phyloP scores from a whole-genome alignment of 2,888 invertebrate species.

The Mimachlamys varia region DNA sequence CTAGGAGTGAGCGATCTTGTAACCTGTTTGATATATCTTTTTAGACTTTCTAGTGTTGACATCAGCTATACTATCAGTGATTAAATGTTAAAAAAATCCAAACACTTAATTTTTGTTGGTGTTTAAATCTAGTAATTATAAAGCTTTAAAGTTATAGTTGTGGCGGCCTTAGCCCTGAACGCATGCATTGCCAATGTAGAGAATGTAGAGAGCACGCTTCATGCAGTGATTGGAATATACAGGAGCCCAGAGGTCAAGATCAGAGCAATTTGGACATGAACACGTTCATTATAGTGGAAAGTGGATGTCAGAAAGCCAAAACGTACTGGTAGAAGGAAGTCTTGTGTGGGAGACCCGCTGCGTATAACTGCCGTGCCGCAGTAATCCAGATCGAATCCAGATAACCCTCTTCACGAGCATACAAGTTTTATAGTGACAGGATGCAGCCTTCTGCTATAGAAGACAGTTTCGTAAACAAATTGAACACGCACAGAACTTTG shows the following conservation, averaged over 20 bases:
- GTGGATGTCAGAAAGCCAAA: not conserved
- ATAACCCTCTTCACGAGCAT: not conserved
- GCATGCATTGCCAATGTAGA: not conserved
- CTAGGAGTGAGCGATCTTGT: not conserved
- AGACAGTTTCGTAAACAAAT: not conserved
- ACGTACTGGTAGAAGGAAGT: not conserved
- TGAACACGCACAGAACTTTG: not conserved
- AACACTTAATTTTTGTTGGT: not conserved
- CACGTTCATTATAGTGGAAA: not conserved
- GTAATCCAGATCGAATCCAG: not conserved
- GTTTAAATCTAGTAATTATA: not conserved
- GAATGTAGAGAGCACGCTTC: not conserved
- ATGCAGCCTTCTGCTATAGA: not conserved
- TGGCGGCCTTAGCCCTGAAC: not conserved
- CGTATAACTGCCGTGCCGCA: not conserved
- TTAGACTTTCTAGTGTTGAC: not conserved
- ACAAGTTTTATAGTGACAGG: not conserved
- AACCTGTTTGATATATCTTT: not conserved
- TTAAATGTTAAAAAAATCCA: not conserved
- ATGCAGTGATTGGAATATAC: not conserved
- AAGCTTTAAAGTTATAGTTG: not conserved
- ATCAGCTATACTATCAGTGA: not conserved
- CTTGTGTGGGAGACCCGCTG: not conserved
- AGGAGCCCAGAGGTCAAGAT: not conserved
- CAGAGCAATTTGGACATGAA: not conserved